Base-by-base conservation (phyloP, 2,888 invertebrate species). In the Trachelus troglodyta region DNA sequence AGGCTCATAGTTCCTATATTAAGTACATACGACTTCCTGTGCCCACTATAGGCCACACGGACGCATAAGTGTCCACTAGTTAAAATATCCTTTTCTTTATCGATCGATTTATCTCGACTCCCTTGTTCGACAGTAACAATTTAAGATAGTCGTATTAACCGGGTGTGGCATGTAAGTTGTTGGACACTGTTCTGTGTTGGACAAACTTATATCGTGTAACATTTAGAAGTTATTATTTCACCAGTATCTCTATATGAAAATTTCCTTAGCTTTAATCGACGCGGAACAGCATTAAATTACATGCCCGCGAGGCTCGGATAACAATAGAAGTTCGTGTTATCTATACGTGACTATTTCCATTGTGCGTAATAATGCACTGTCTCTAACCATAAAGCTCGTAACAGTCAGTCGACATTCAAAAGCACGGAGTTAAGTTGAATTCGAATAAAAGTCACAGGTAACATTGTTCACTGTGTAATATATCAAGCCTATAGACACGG, bases 1-100 rank as follows among this genome's bases (percentile, higher is more conserved):
- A 88, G 81, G 1, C 79, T 82, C 81, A 83, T 84, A 83, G 85
- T 86, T 85, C 82, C 81, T 80, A 83, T 82, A 83, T 83, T 81
- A 85, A 81, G 80, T 84, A 56, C 56, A 81, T 84, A 56, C 56
- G 23, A 56, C 23, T 56, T 56, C 56, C 56, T 56, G 56, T 56
- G 23, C 56, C 71, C 71, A 34, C 71, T n/a, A 30, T 71, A 71
- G 2, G 11, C 34, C 34, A 71, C 30, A 9, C 23, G 31, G 30
- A 33, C 30, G 12, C 71, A 34, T 71, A 30, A 33, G 34, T 71
- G 56, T 56, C 56, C 56, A 56, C 56, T 23, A 56, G 6, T 56
- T 56, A 56, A 56, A 56, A 56, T 56, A 56, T 56, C 6, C 56
- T 56, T 56, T 56, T 56, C 9, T 4, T 56, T 56, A 56, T 56